A percentile compares a stretch with the other conserved stretches of the same genome.
phyloP scores from a whole-genome alignment of 2,113 vertebrate species.

The Pithys albifrons region DNA sequence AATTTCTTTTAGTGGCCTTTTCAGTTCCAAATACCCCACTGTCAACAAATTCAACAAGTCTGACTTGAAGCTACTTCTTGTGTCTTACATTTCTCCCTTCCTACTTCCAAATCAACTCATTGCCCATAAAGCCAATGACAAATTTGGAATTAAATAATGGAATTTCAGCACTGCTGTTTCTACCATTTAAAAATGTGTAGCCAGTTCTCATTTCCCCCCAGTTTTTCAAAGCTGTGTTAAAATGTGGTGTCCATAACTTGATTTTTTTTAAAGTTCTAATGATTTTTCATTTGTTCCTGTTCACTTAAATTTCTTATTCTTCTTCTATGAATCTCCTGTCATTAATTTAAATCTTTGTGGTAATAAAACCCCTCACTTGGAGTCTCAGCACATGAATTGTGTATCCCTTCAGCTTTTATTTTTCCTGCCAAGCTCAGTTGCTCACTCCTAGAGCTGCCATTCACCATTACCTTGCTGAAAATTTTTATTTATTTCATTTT shows the following conservation, averaged over 20 bases:
- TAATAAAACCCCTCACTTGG: not conserved
- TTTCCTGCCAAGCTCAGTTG: not conserved
- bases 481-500: not conserved
- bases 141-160: not conserved
- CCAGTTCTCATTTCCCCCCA: not conserved
- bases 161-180: not conserved
- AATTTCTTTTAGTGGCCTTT: not conserved
- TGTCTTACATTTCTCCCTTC: not conserved
- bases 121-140: not conserved
- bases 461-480: not conserved
- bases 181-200: not conserved
- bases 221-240: not conserved
- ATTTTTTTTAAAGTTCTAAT: not conserved
- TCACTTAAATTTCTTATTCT: slow-evolving; percentile 18
- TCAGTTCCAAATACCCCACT: not conserved
- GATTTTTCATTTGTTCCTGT: not conserved
- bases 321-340: not conserved
- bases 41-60: not conserved
- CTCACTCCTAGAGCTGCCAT: not conserved
- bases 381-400: not conserved
- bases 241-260: not conserved
- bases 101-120: not conserved
- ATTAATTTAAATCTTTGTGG: slow-evolving; percentile 31
- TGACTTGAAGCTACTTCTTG: not conserved
- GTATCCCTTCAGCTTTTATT: not conserved